Evolutionary conservation across 2,113 vertebrate genomes (phyloP).

Genomic region (Aegithalos caudatus): DNA sequence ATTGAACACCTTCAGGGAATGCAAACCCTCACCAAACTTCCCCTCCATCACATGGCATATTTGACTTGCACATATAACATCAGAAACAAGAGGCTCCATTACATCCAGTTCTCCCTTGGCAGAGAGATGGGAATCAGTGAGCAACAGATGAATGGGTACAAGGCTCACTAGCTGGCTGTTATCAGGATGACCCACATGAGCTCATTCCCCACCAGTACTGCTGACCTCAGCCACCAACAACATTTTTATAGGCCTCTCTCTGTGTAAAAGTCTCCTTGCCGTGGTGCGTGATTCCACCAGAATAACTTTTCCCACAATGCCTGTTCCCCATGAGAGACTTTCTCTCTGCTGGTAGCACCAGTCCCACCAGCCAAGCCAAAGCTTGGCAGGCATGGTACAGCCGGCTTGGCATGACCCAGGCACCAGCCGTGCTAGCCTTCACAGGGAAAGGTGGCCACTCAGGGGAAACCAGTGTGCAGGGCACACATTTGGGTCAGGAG

Average conservation of each 20-base stretch:
- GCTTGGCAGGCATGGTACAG: not conserved
- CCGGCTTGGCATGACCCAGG: not conserved
- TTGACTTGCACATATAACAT: not conserved
- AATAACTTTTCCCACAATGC: not conserved
- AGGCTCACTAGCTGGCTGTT: not conserved
- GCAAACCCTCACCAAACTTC: not conserved
- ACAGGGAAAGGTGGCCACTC: not conserved
- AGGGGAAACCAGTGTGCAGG: accelerated
- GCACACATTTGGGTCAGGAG: not conserved
- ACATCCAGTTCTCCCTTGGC: not conserved
- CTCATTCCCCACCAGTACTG: not conserved
- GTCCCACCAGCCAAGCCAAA: not conserved
- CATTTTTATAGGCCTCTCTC: not conserved
- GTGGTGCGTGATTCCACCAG: not conserved
- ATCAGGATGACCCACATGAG: not conserved
- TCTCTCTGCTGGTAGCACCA: not conserved
- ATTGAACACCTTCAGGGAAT: not conserved
- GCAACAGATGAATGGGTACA: accelerated
- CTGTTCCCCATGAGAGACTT: not conserved
- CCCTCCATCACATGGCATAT: not conserved
- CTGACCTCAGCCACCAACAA: not conserved
- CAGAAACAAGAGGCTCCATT: not conserved
- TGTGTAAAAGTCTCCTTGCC: not conserved
- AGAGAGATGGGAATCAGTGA: not conserved
- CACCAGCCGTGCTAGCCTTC: not conserved